Percentiles rank a stretch among this genome's conserved stretches.
Conservation (phyloP, 2,113 vertebrate species). For the Sminthopsis crassicaudata region DNA sequence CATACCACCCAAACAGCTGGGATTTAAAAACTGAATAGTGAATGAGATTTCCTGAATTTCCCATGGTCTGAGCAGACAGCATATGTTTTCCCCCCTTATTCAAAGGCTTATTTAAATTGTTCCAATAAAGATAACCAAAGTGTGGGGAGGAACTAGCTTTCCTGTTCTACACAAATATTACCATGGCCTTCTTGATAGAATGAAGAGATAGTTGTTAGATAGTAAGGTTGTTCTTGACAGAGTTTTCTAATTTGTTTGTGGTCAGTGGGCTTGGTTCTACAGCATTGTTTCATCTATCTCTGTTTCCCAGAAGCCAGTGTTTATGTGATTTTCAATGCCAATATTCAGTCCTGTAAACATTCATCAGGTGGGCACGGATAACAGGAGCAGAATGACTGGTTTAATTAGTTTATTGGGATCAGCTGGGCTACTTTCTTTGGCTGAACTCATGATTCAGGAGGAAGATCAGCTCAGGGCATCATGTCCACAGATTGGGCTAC, state of each 20-base stretch:
- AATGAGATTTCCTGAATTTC: slow-evolving; percentile 74
- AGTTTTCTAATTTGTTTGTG: neutral
- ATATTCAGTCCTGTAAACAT: neutral
- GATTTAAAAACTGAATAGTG: neutral
- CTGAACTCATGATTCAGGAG: neutral
- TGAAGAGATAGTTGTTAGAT: neutral
- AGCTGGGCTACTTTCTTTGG: neutral
- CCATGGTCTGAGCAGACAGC: slow-evolving; percentile 67
- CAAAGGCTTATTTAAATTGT: neutral
- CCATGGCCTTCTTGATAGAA: slow-evolving; percentile 60
- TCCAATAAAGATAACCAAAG: slow-evolving; percentile 64
- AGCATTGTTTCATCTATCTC: neutral
- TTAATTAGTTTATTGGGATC: neutral
- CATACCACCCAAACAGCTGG: neutral
- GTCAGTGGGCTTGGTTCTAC: rapidly evolving
- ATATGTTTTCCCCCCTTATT: neutral
- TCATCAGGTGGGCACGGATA: neutral
- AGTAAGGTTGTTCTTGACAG: slow-evolving; percentile 37
- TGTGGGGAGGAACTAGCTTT: slow-evolving; percentile 78
- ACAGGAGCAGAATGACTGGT: neutral
- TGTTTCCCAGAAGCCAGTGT: neutral
- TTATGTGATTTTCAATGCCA: neutral
- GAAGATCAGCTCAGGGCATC: neutral
- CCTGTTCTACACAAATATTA: slow-evolving; percentile 74
- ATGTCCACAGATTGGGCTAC: neutral